Conservation (phyloP, 35 echinoderm and acorn worm genomes). For the Heliocidaris tuberculata region DNA sequence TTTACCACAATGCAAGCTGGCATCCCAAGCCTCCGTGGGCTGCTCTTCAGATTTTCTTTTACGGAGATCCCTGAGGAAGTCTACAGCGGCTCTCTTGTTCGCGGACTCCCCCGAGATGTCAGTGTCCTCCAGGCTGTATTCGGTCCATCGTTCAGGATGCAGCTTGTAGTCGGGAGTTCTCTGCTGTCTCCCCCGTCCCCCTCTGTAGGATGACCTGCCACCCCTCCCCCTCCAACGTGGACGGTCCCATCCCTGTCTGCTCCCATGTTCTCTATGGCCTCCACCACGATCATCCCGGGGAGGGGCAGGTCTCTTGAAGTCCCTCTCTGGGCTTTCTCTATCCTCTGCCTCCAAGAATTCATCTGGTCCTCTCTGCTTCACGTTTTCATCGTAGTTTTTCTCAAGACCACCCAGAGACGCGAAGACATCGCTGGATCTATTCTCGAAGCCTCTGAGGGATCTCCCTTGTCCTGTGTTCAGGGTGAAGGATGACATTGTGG, state of each 20-base stretch:
- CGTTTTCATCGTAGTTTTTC: slow-evolving; percentile 20
- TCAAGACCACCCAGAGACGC: slow-evolving; percentile 8
- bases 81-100: slow-evolving; percentile 60
- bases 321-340: slow-evolving; percentile 1
- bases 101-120: slow-evolving; percentile 50
- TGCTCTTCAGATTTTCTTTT: slow-evolving; percentile 47
- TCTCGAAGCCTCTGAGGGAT: slow-evolving; percentile 7
- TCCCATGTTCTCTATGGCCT: neutral
- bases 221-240: neutral
- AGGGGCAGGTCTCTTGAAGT: slow-evolving; percentile 38
- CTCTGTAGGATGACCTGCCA: neutral
- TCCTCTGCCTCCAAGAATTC: neutral
- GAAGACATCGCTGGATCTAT: slow-evolving; percentile 15
- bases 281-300: neutral
- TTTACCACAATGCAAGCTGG: neutral
- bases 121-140: slow-evolving; percentile 65
- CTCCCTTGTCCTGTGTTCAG: neutral
- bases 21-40: neutral
- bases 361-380: slow-evolving; percentile 7
- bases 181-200: neutral
- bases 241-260: neutral
- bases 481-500: neutral
- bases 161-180: slow-evolving; percentile 37
- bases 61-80: slow-evolving; percentile 58
- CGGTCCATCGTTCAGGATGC: slow-evolving; percentile 55